A percentile compares a stretch with the other conserved stretches of the same genome.
Evolutionary conservation across 2,113 vertebrate genomes (phyloP).

Genomic region (Sakesphorus luctuosus): DNA sequence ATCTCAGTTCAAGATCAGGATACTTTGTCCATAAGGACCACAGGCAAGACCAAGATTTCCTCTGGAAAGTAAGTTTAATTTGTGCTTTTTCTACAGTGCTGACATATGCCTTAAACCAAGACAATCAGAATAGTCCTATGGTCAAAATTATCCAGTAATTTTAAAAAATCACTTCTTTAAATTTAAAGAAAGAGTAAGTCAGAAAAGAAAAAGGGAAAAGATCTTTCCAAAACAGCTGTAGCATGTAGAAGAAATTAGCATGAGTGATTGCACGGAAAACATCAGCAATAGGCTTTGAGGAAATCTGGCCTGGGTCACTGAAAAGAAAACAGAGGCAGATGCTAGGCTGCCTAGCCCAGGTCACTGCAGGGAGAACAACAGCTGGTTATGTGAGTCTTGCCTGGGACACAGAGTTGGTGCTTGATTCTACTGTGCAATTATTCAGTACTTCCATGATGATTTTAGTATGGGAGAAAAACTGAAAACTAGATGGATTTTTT

Average conservation of each 20-base stretch:
- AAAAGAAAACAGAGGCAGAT: slow-evolving; percentile 58
- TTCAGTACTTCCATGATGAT: not conserved
- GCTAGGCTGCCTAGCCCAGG: slow-evolving; percentile 18
- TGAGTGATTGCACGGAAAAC: slow-evolving; percentile 32
- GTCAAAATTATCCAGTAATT: not conserved
- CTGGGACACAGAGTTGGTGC: not conserved
- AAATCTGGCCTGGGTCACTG: slow-evolving; percentile 52
- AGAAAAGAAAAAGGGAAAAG: not conserved
- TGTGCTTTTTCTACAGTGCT: not conserved
- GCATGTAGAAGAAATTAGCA: slow-evolving; percentile 10
- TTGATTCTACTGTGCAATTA: not conserved
- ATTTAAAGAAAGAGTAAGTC: not conserved
- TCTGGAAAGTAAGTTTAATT: not conserved
- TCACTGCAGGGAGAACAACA: slow-evolving; percentile 64
- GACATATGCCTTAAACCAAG: not conserved
- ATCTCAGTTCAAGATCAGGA: not conserved
- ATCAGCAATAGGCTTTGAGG: slow-evolving; percentile 16
- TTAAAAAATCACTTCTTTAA: not conserved
- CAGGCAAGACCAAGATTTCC: not conserved
- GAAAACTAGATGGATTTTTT: not conserved
- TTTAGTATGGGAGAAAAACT: not conserved
- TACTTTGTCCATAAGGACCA: not conserved
- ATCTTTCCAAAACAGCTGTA: slow-evolving; percentile 17
- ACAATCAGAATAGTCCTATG: not conserved
- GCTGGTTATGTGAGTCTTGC: slow-evolving; percentile 25